Evolutionary conservation across 2,113 vertebrate genomes (phyloP), one percentile per base, ranked within the genome.

Genomic region (Rhineura floridana): DNA sequence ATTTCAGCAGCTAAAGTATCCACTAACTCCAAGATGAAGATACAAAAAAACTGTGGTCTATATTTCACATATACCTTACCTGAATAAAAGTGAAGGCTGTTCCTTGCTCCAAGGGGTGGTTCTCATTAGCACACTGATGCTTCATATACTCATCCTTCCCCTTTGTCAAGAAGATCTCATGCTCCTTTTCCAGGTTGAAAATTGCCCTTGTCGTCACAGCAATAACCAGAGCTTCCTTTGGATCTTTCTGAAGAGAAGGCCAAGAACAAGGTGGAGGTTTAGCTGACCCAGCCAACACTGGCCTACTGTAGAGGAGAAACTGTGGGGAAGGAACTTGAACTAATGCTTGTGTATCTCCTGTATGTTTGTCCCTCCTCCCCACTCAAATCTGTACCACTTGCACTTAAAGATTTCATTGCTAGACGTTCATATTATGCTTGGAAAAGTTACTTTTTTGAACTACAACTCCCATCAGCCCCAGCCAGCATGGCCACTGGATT

Each of bases 131-230:
- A 59, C 84, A 80, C 88, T 95, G 94, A 33, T 93, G 75, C 86
- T 85, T 93, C 50, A 85, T 23, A 6, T 91, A 95, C 6, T 95
- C 94, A 2, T 96, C 92, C 46, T 91, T 93, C 81, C 94, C 96
- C 39, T 94, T 94, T 19, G 94, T 90, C 90, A 96, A 87, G 87
- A 95, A 95, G 0, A 96, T 91, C 17, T 90, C 87, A 25, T 95
- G 95, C 4, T 91, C 96, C 15, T 91, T 84, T 76, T 95, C 96
- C 90, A 96, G 70, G 88, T 90, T 92, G 86, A 97, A 97, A 90
- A 96, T 95, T 4, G 96, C 95, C 30, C 92, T 92, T 62, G 94
- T 94, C 0, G 97, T 95, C 63, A 98, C 95, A 0, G 97, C 97
- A 23, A 97, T 95, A n/a, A 97, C 94, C 81, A 97, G 65, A 0